Percentiles rank a stretch among this genome's conserved stretches.
phyloP scores from a whole-genome alignment of 1,140 invertebrate species.

The Microvelia longipes region DNA sequence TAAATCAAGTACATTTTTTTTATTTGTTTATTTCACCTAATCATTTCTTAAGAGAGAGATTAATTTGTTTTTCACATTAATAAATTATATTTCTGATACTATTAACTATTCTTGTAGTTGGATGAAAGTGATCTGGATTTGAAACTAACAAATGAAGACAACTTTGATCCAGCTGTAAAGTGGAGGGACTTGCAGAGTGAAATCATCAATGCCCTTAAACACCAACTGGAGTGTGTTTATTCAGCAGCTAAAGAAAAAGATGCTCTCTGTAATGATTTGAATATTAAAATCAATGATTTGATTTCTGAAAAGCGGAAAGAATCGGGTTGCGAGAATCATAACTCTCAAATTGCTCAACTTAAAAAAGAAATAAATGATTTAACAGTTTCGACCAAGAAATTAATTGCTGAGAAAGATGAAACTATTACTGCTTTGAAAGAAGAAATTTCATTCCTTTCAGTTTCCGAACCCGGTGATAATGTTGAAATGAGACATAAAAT shows the following conservation, averaged over 20 bases:
- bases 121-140: neutral
- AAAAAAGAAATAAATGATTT: neutral
- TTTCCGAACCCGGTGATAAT: neutral
- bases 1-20: no score
- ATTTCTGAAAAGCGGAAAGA: neutral
- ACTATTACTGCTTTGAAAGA: neutral
- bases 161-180: neutral
- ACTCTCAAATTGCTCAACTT: neutral
- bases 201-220: neutral
- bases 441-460: neutral
- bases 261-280: neutral
- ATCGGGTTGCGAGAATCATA: neutral
- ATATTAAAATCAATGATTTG: neutral
- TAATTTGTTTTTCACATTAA: no score
- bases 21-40: no score
- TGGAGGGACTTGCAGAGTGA: neutral
- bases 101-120: neutral
- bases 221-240: neutral
- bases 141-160: neutral
- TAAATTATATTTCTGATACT: no score
- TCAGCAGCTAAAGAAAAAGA: neutral
- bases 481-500: neutral
- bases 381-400: neutral
- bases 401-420: neutral
- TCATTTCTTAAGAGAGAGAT: no score